A percentile compares a stretch with the other conserved stretches of the same genome.
phyloP scores from a whole-genome alignment of 1,140 invertebrate genomes.

The Drosophila kikkawai region DNA sequence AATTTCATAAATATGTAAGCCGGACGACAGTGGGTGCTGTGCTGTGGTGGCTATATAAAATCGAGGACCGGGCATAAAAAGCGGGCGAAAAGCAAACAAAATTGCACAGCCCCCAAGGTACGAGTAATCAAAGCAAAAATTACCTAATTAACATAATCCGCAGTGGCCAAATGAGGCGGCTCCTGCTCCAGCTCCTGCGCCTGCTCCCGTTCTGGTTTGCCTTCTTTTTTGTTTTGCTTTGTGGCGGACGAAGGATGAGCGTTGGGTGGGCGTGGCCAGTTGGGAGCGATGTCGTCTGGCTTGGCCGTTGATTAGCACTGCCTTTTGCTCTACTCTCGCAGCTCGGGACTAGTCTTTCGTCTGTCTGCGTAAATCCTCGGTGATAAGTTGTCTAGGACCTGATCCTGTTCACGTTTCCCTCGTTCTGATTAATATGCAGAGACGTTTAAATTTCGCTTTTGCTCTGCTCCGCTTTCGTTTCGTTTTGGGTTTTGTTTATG shows the following conservation, averaged over 20 bases:
- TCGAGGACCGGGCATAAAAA: conserved; percentile 14
- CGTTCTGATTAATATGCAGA: conserved; percentile 76
- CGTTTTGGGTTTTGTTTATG: conserved; percentile 44
- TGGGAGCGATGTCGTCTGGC: conserved; percentile 32
- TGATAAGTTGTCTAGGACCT: conserved; percentile 76
- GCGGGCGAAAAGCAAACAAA: conserved; percentile 43
- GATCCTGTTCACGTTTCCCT: conserved; percentile 26
- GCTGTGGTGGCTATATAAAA: neutral
- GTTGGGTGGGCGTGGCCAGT: conserved; percentile 27
- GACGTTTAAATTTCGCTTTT: conserved; percentile 80
- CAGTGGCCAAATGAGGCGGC: conserved; percentile 77
- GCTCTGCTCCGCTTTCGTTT: conserved; percentile 9
- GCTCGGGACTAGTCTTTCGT: conserved; percentile 12
- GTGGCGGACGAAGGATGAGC: conserved; percentile 6
- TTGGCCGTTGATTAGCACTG: conserved; percentile 69
- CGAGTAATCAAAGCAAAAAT: conserved; percentile 82
- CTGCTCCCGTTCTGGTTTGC: neutral
- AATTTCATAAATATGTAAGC: conserved; percentile 83
- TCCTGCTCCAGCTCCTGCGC: conserved; percentile 30
- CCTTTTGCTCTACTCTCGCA: conserved; percentile 36
- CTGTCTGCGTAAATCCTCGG: conserved; percentile 59
- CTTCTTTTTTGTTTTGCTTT: neutral
- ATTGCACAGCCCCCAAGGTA: conserved; percentile 69
- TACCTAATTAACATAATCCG: conserved; percentile 85
- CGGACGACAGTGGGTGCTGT: conserved; percentile 36